Base-by-base conservation (phyloP, 1,140 invertebrate genomes). In the Apis cerana region DNA sequence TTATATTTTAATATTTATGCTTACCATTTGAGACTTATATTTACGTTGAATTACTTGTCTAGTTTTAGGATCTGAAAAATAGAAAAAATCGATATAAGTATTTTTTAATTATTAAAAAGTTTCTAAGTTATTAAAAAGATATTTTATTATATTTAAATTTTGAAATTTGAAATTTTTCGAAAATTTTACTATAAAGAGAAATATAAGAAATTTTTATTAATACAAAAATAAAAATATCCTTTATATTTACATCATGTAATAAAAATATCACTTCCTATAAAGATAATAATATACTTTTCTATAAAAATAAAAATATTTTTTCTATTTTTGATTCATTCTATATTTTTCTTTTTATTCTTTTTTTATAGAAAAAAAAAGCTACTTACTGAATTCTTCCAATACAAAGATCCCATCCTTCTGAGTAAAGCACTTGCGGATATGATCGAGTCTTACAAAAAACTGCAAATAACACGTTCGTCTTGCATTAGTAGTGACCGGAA, bases 371-470 rank as follows among this genome's bases (percentile, higher is more conserved):
- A 21, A 54, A n/a, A 56, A 23, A 43, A n/a, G 11, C 80, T 88
- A 97, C 98, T 98, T 96, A 99, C 98, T 99, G 95, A 97, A 99
- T 96, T 99, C 99, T 96, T 99, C 99, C 93, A 99, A 96, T 93
- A 99, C 97, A 96, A 99, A 99, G 93, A 99, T 98, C 93, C 98
- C 98, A 93, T 99, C 99, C 95, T 99, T 99, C 94, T 98, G 98
- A 80, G 98, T 99, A 95, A 99, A 99, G 96, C 99, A 99, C 95
- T 99, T 99, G 94, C 98, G 97, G 95, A 99, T 99, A 95, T 99
- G 98, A 95, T 98, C 97, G 95, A 99, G 96, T 94, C 98, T 97
- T 94, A 99, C 98, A 96, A 99, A 99, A 95, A 99, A 99, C 99
- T 99, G 97, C 91, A 98, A 98, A 93, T 92, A 93, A 94, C 85